Conservation (phyloP, 2,797 vertebrate genomes). For the Neosilurus mollespiculum region DNA sequence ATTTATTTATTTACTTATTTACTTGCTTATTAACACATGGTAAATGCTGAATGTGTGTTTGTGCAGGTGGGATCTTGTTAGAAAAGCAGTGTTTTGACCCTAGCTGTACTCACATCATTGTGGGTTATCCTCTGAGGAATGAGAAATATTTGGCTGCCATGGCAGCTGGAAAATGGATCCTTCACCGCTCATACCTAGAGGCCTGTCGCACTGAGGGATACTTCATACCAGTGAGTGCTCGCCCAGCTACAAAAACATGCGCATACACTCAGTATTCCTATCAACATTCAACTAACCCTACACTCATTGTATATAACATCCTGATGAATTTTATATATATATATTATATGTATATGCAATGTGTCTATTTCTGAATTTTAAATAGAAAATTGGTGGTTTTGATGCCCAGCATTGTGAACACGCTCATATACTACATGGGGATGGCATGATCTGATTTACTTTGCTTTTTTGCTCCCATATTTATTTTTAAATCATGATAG, state of each 20-base stretch:
- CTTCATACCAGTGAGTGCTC: constrained; percentile 78
- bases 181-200: constrained; percentile 95
- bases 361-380: too few species aligned
- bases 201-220: constrained; percentile 80
- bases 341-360: too few species aligned
- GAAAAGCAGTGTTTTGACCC: constrained; percentile 95
- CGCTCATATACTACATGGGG: too few species aligned
- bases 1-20: too few species aligned
- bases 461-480: too few species aligned
- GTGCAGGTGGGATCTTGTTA: constrained; percentile 84
- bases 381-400: too few species aligned
- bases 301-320: background rate
- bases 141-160: constrained; percentile 96
- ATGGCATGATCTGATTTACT: too few species aligned
- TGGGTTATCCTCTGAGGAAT: constrained; percentile 92
- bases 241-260: background rate
- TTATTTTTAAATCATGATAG: too few species aligned
- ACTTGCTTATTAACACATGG: background rate
- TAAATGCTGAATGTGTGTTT: background rate
- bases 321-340: background rate
- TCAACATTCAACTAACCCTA: background rate
- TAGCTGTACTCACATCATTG: constrained; percentile 92
- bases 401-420: too few species aligned
- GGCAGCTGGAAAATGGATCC: constrained; percentile 97
- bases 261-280: background rate